phyloP scores from a whole-genome alignment of 2,888 invertebrate species.

The Agriotes lineatus region DNA sequence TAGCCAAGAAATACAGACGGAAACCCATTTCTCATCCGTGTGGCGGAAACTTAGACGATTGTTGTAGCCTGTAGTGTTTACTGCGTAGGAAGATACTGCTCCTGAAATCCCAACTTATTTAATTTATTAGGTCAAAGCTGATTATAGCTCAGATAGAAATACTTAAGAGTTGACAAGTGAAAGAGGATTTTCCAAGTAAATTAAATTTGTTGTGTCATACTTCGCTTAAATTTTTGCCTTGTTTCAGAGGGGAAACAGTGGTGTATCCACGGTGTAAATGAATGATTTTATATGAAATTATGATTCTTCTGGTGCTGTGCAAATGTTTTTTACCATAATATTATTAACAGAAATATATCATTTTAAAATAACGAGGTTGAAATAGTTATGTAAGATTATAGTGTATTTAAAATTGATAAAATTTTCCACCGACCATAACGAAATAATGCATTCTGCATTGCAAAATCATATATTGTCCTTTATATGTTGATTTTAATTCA shows the following conservation, averaged over 20 bases:
- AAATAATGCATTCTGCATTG: no score
- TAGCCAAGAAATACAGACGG: conserved; percentile 2
- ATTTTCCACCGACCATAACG: no score
- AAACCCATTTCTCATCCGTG: conserved; percentile 2
- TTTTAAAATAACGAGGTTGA: no score
- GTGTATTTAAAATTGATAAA: no score
- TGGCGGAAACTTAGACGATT: not conserved
- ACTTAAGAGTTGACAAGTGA: not conserved
- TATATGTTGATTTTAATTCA: no score
- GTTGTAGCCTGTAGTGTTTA: conserved; percentile 11
- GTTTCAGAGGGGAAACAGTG: not conserved
- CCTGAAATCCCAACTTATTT: conserved; percentile 6
- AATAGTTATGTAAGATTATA: no score
- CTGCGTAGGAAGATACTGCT: conserved; percentile 11
- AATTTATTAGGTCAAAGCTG: conserved; percentile 16
- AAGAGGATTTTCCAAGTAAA: not conserved
- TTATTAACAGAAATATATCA: no score
- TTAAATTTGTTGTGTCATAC: not conserved
- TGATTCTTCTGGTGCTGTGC: no score
- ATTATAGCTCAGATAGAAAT: not conserved
- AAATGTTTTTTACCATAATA: no score
- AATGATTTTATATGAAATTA: no score
- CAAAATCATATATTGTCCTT: no score
- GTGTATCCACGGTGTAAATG: no score
- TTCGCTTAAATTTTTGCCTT: not conserved